Evolutionary conservation across 1,140 invertebrate genomes (phyloP).

Genomic region (Scylla paramamosain): DNA sequence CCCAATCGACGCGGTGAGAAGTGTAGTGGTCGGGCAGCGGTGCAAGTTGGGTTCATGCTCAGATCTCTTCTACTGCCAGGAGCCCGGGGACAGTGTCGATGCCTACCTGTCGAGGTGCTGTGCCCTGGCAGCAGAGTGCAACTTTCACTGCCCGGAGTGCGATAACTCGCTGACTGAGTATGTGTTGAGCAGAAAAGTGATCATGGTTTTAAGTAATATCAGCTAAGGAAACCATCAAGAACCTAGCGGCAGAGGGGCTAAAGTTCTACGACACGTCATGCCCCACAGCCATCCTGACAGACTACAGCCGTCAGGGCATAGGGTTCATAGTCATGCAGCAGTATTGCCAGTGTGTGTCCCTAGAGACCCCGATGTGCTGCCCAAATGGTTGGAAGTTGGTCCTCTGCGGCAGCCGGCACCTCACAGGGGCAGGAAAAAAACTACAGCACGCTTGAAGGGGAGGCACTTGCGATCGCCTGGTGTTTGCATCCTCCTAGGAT

Average conservation of each 20-base stretch:
- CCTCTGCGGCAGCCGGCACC: slow-evolving; percentile 44
- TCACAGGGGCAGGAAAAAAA: neutral
- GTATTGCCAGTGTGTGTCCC: slow-evolving; percentile 50
- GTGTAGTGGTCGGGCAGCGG: no score
- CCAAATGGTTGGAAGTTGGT: neutral
- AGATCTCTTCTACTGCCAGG: no score
- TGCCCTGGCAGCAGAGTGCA: no score
- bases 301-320: slow-evolving; percentile 47
- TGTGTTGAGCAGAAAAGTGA: no score
- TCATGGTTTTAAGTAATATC: no score
- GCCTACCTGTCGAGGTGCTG: no score
- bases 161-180: no score
- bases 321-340: slow-evolving; percentile 63
- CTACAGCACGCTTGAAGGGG: slow-evolving; percentile 40
- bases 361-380: slow-evolving; percentile 43
- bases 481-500: slow-evolving; percentile 39
- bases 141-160: no score
- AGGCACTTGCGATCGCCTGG: slow-evolving; percentile 63
- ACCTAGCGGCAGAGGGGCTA: neutral
- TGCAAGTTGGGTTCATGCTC: no score
- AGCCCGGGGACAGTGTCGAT: no score
- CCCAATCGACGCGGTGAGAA: no score
- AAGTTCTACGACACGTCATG: neutral
- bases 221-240: neutral
- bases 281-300: neutral